These are phyloP conservation scores for Micropoecilia bifurca DNA, from an alignment of 2,797 vertebrate genomes.

Conservation along the genomic window DNA sequence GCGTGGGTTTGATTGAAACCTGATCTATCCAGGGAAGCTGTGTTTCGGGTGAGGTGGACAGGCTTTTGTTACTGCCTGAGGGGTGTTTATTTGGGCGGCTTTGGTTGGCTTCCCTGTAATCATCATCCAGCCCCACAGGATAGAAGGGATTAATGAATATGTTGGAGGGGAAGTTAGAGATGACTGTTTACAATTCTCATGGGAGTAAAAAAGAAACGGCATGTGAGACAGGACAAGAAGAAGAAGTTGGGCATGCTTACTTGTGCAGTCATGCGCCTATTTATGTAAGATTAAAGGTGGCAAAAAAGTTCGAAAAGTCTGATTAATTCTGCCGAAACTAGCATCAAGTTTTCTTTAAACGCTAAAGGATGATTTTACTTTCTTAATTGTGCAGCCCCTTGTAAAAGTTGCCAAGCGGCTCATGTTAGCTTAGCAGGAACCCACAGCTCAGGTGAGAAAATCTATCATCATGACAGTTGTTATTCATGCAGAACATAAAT, in stretches of 20 bases:
- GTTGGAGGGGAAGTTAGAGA: conserved; percentile 81
- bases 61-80: conserved; percentile 79
- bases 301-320: neutral
- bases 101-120: conserved; percentile 82
- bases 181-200: conserved; percentile 80
- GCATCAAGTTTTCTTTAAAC: neutral
- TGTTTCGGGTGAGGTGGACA: conserved; percentile 83
- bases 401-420: neutral
- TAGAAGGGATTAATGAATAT: conserved; percentile 80
- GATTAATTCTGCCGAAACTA: neutral
- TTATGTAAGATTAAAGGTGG: conserved; percentile 14
- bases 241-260: conserved; percentile 28
- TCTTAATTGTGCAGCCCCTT: neutral
- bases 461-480: neutral
- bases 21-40: conserved; percentile 76
- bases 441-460: neutral
- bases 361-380: neutral
- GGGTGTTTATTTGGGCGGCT: conserved; percentile 82
- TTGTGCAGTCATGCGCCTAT: conserved; percentile 15
- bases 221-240: conserved; percentile 36
- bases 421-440: neutral
- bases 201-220: conserved; percentile 59
- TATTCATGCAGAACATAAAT: neutral
- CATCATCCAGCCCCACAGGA: conserved; percentile 78
- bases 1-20: conserved; percentile 81